phyloP scores from a whole-genome alignment of 2,797 vertebrate genomes.

The Enteromius fasciolatus region DNA sequence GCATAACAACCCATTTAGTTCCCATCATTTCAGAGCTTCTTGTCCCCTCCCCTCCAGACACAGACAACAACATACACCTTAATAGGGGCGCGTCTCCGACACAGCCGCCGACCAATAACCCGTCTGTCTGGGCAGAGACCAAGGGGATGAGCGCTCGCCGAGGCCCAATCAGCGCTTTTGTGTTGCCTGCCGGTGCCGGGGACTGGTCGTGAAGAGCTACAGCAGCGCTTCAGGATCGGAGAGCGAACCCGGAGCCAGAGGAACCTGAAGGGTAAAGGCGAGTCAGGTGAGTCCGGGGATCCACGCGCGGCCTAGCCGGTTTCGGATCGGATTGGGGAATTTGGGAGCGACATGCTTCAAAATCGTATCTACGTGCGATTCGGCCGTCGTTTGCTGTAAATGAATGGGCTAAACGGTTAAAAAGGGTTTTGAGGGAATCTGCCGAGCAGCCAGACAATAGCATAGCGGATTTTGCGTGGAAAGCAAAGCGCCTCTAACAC shows the following conservation, averaged over 20 bases:
- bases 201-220: constrained; percentile 81
- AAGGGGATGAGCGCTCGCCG: constrained; percentile 73
- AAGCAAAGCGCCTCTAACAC: constrained; percentile 68
- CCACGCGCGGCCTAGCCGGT: constrained; percentile 70
- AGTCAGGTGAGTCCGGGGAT: constrained; percentile 86
- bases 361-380: background rate
- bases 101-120: constrained; percentile 74
- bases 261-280: constrained; percentile 77
- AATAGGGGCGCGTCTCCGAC: constrained; percentile 74
- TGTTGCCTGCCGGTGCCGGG: constrained; percentile 86
- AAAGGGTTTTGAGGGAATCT: constrained; percentile 45
- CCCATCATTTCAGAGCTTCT: constrained; percentile 68
- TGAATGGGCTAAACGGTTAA: background rate
- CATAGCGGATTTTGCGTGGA: constrained; percentile 65
- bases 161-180: constrained; percentile 83
- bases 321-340: constrained; percentile 56
- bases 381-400: background rate
- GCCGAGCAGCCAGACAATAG: constrained; percentile 74
- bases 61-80: constrained; percentile 81
- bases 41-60: constrained; percentile 77
- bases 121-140: constrained; percentile 68
- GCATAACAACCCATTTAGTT: constrained; percentile 71
- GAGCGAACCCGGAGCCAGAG: constrained; percentile 82
- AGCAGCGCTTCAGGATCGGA: constrained; percentile 83
- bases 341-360: constrained; percentile 61